phyloP scores from a whole-genome alignment of 2,888 invertebrate genomes.

The Linyphia triangularis region DNA sequence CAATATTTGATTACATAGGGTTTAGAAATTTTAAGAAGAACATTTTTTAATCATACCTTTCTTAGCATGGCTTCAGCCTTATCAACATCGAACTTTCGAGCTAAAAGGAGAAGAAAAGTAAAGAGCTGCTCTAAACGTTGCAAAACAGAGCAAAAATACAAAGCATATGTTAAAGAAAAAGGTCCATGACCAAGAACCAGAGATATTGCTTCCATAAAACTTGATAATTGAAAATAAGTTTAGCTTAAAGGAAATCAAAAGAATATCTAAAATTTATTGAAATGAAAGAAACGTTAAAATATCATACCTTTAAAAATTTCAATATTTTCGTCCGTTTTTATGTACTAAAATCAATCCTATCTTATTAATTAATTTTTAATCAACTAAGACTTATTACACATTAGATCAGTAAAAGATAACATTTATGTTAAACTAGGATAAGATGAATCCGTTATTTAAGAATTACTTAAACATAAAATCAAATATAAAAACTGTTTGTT shows the following conservation, averaged over 20 bases:
- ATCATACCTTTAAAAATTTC: neutral
- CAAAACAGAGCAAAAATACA: neutral
- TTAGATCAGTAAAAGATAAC: neutral
- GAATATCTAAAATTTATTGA: neutral
- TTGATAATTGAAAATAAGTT: neutral
- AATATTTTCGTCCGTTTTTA: too few species aligned
- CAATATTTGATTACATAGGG: neutral
- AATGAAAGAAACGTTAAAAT: neutral
- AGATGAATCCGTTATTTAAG: neutral
- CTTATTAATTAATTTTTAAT: too few species aligned
- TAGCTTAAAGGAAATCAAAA: neutral
- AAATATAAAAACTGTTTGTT: too few species aligned
- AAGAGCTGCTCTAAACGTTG: neutral
- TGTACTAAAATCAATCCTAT: too few species aligned
- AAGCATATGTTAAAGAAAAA: neutral
- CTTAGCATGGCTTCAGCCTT: constrained; percentile 61
- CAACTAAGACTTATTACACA: too few species aligned
- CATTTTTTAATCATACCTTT: constrained; percentile 26
- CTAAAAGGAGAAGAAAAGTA: constrained; percentile 28
- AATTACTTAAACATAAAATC: too few species aligned
- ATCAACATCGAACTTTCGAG: constrained; percentile 54
- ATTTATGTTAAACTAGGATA: neutral
- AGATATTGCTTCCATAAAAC: too few species aligned
- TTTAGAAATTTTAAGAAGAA: neutral
- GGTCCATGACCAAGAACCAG: neutral